Conservation (phyloP, 2,888 invertebrate genomes). For the Orthosia incerta region DNA sequence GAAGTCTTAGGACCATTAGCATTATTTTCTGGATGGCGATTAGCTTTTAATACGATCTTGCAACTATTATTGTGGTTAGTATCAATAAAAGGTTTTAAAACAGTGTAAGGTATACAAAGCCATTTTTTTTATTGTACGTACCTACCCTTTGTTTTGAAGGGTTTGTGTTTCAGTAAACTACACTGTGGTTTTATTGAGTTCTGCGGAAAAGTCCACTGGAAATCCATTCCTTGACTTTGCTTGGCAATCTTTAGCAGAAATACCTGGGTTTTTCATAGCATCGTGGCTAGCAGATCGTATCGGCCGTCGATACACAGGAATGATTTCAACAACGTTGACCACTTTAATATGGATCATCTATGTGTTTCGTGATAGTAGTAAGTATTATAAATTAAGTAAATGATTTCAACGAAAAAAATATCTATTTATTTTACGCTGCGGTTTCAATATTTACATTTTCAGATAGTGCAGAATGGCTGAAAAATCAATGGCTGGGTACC, state of each 20-base stretch:
- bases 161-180: constrained; percentile 88
- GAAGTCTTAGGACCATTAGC: constrained; percentile 88
- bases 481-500: constrained; percentile 76
- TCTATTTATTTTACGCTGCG: not conserved
- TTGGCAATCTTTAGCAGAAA: constrained; percentile 91
- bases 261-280: constrained; percentile 92
- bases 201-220: constrained; percentile 89
- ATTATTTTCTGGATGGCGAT: constrained; percentile 90
- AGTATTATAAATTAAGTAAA: constrained; percentile 34
- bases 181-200: constrained; percentile 87
- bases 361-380: constrained; percentile 65
- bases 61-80: constrained; percentile 90
- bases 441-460: constrained; percentile 22
- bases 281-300: constrained; percentile 83
- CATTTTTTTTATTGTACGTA: not conserved
- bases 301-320: constrained; percentile 77
- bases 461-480: constrained; percentile 68
- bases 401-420: not conserved
- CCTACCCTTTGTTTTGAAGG: constrained; percentile 74
- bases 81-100: not conserved
- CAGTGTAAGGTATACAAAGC: not conserved
- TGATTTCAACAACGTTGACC: constrained; percentile 68
- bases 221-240: constrained; percentile 93
- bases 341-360: constrained; percentile 72
- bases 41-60: constrained; percentile 90